Conservation (phyloP, 2,888 invertebrate genomes). For the Taphrorychus bicolor region DNA sequence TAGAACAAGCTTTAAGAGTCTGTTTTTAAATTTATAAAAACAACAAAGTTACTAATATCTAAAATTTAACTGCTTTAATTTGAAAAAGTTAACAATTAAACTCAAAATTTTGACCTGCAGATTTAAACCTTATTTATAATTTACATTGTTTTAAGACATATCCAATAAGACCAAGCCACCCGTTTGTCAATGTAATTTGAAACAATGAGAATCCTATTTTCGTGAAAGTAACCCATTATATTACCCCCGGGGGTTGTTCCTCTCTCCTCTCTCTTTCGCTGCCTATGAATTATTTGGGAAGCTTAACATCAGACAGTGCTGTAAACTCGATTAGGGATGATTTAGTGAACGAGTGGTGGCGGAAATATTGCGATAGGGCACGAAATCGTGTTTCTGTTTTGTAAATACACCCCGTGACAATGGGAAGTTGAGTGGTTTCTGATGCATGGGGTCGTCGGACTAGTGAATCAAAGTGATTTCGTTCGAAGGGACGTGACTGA, state of each 20-base stretch:
- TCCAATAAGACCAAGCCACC: too few relatives aligned
- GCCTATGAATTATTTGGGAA: constrained; percentile 53
- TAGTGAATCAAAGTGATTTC: constrained; percentile 19
- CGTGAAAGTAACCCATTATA: constrained; percentile 36
- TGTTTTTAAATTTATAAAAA: too few relatives aligned
- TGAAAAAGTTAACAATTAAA: too few relatives aligned
- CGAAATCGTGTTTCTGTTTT: constrained; percentile 43
- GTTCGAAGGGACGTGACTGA: not conserved
- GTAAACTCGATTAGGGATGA: constrained; percentile 51
- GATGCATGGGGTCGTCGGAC: constrained; percentile 1
- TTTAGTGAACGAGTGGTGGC: constrained; percentile 47
- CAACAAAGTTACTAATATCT: too few relatives aligned
- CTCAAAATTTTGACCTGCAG: too few relatives aligned
- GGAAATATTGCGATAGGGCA: constrained; percentile 50
- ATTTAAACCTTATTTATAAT: not conserved
- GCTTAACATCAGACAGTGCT: constrained; percentile 48
- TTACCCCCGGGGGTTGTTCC: constrained; percentile 10
- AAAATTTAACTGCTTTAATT: too few relatives aligned
- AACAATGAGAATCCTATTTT: constrained; percentile 15
- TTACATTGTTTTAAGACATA: too few relatives aligned
- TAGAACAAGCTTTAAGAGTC: too few relatives aligned
- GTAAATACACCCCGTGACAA: constrained; percentile 36
- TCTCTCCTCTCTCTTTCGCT: too few relatives aligned
- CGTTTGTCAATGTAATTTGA: not conserved
- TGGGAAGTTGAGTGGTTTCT: constrained; percentile 34